Conservation (phyloP, 1,140 invertebrate species). For the Pseudomyrmex sp. region DNA sequence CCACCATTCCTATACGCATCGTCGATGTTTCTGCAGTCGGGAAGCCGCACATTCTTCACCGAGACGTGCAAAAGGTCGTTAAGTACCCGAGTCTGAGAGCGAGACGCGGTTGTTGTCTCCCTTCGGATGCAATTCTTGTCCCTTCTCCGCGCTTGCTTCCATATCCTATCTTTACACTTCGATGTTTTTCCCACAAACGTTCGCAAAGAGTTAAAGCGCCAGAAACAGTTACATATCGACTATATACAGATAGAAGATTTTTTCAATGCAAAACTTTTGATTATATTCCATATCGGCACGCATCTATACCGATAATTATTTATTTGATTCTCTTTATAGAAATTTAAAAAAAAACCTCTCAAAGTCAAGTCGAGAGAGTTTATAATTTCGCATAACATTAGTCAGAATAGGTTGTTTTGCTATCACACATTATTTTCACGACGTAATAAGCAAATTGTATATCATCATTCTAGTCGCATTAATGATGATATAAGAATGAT, state of each 20-base stretch:
- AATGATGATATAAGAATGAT: no score
- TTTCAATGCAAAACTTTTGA: neutral
- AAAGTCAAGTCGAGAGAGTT: neutral
- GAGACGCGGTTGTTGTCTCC: neutral
- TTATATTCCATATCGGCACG: neutral
- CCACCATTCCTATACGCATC: slow-evolving; percentile 39
- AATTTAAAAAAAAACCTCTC: slow-evolving; percentile 1
- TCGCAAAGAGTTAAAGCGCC: neutral
- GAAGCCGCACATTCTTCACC: slow-evolving; percentile 25
- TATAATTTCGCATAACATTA: slow-evolving; percentile 14
- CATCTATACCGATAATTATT: no score
- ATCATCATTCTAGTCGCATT: slow-evolving; percentile 23
- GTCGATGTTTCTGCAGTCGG: slow-evolving; percentile 4
- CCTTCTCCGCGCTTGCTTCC: neutral
- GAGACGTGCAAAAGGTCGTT: slow-evolving; percentile 12
- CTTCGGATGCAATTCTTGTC: neutral
- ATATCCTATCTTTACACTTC: neutral
- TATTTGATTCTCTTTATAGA: no score
- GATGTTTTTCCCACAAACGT: neutral
- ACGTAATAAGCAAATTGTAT: neutral
- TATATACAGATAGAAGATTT: neutral
- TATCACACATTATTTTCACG: neutral
- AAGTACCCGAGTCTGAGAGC: neutral
- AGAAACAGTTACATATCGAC: neutral
- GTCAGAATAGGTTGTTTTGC: slow-evolving; percentile 2